Evolutionary conservation across 2,888 invertebrate genomes (phyloP), one percentile per base, ranked within the genome.

Genomic region (Lepetodrilus schrolli): DNA sequence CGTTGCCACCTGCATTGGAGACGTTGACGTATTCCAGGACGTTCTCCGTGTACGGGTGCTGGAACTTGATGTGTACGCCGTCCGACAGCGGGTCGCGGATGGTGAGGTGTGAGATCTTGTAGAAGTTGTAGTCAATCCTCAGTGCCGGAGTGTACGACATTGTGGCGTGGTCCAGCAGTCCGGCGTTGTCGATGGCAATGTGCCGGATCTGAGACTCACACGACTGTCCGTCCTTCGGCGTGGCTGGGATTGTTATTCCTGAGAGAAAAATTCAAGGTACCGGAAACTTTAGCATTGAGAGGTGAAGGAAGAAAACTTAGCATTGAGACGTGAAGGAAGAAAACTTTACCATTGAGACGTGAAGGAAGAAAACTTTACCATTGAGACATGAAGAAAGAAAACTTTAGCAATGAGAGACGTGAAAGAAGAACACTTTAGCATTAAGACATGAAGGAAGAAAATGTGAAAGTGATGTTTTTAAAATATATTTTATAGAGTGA

Each of bases 1-100:
- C 98, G 84, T 96, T 96, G 3, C 89, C 89, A n/a, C 86, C 90
- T 73, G 90, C 91, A 77, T 82, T 83, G 66, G 75, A 34, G 72
- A 83, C 80, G 89, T 96, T 95, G 23, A 82, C 80, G 83, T 94
- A 94, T 0, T 96, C 94, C 30, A 94, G 94, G 83, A 96, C 96
- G 2, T 95, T 87, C 38, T 83, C 93, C 0, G 94, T 80, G 87
- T 95, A 97, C 74, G 98, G 94, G 91, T 99, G 97, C 0, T 98
- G 96, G 91, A 98, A 98, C 75, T 98, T 92, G 48, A 99, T 93
- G 36, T 97, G 98, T 34, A 99, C 92, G 0, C 99, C 99, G 87
- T 98, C 97, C 84, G 96, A 95, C 70, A 95, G 94, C 89, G 98
- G 98, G 86, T 97, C 94, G 0, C 93, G 92, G 20, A 99, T 93